Evolutionary conservation across 2,113 vertebrate genomes (phyloP), one percentile per base, ranked within the genome.

Genomic region (Tachysurus vachellii): DNA sequence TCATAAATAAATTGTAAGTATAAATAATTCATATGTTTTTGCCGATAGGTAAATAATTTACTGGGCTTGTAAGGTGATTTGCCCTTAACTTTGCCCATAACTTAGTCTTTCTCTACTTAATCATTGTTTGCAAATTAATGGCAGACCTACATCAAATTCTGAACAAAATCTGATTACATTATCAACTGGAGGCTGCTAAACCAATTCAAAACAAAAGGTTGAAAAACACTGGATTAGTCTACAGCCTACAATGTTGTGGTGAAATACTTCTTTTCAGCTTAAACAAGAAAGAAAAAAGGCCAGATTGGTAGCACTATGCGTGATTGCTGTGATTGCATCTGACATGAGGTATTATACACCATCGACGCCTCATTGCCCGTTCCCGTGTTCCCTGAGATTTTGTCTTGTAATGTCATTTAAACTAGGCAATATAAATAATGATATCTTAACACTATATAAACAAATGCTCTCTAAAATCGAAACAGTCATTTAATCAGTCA

Each of bases 401-500:
- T 59, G n/a, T 57, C 14, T 16, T 54, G 80, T 61, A 68, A 82
- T 73, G 36, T 53, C 31, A 80, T 86, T 66, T 59, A 73, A 44
- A 85, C 28, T 76, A n/a, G 59, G 53, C 47, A 64, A 80, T 28
- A 68, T 89, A 89, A 88, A 86, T 83, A 61, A 68, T 50, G 91
- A 91, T 90, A 44, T 36, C 92, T 93, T 94, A 92, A 91, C 71
- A 92, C 90, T 66, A 83, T 57, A 92, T 90, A 88, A 92, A 90
- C n/a, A 79, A 88, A 86, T 42, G 80, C 89, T 92, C 90, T 92
- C 59, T 90, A 86, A 91, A 91, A 92, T 89, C 89, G 88, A 93
- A 89, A 71, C 71, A 81, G 71, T 87, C 71, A 54, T 88, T 90
- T 88, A 93, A 88, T 77, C 73, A 88, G 54, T 36, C 54, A 11